Base-by-base conservation (phyloP, 2,797 vertebrate genomes). In the Pogoniulus pusillus region DNA sequence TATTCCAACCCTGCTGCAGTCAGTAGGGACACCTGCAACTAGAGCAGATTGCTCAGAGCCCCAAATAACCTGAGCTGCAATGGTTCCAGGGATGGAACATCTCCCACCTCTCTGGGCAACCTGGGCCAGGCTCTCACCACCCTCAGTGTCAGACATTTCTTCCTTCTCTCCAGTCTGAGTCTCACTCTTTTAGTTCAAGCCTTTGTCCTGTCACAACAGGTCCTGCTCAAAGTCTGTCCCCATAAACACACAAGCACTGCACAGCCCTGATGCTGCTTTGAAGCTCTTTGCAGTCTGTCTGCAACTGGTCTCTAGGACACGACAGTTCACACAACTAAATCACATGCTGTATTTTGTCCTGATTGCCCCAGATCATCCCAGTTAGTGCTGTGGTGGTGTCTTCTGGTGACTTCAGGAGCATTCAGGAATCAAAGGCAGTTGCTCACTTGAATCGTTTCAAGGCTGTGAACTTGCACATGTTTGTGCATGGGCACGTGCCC, bases 381-480 rank as follows among this genome's bases (percentile, higher is more conserved):
- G 15, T 37, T 69, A 15, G 13, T 20, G 4, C 57, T 66, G 13
- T 16, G 7, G 7, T 53, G 30, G 58, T 83, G 59, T 2, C 1
- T 83, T 85, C 55, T 47, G 6, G 41, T 72, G 66, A 16, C 17
- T 72, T 59, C 11, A 60, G 30, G 41, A 37, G 32, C 39, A n/a
- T 2, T 64, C 41, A 81, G 39, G 29, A 13, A 39, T 78, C 55
- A 30, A 55, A 89, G 64, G 30, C 24, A 81, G 1, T 66, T 39
- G 30, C 47, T 68, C 16, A 9, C 54, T 70, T 2, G 4, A 22
- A 24, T 53, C 54, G 24, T 86, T 85, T 77, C 2, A 1, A 37
- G n/a, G 34, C 26, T 9, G 1, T 24, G 14, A 45, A 34, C 24
- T 66, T 73, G 41, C 30, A 13, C 0, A 0, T 69, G 7, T 22